Conservation (phyloP, 2,113 vertebrate species). For the Chrysemys picta region DNA sequence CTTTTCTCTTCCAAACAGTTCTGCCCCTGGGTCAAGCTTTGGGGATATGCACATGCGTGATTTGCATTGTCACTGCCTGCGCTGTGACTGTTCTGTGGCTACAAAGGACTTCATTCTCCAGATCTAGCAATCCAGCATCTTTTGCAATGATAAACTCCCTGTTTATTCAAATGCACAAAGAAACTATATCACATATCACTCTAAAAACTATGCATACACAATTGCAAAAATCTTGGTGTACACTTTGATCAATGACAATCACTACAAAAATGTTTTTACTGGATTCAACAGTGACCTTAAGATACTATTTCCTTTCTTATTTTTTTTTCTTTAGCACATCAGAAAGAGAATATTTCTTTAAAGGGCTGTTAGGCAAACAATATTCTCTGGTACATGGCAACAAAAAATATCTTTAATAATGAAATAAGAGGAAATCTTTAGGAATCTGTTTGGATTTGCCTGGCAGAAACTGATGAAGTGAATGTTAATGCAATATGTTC, state of each 20-base stretch:
- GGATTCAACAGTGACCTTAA: neutral
- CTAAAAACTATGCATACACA: neutral
- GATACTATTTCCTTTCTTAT: neutral
- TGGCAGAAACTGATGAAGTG: conserved; percentile 31
- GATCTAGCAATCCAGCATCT: neutral
- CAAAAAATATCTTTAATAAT: conserved; percentile 60
- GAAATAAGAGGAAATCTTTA: conserved; percentile 44
- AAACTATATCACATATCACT: neutral
- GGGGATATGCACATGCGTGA: neutral
- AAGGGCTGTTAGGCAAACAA: neutral
- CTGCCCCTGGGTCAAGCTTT: neutral
- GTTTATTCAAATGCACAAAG: neutral
- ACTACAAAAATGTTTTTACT: neutral
- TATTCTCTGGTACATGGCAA: conserved; percentile 24
- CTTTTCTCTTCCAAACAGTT: neutral
- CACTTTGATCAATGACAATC: neutral
- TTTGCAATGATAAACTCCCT: neutral
- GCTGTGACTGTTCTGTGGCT: neutral
- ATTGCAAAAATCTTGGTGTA: neutral
- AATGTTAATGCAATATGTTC: conserved; percentile 27
- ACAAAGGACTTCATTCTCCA: neutral
- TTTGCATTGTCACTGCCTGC: neutral
- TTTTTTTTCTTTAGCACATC: neutral
- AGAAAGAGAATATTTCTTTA: conserved; percentile 8
- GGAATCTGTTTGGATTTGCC: neutral